A percentile compares a stretch with the other conserved stretches of the same genome.
Conservation (phyloP, 2,797 vertebrate genomes). For the Cheirogaleus major region DNA sequence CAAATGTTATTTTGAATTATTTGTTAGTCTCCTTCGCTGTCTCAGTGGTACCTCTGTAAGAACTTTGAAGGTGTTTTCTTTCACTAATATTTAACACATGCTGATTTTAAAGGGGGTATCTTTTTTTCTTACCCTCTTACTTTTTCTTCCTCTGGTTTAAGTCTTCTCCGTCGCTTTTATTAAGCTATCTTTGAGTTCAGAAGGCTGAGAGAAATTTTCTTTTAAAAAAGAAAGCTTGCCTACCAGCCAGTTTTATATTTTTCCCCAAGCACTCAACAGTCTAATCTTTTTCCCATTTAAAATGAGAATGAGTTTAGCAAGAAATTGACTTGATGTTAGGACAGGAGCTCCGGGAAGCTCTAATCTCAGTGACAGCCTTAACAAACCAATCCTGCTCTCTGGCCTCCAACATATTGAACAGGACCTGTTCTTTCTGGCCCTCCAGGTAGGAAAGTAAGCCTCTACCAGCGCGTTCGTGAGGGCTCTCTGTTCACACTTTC, state of each 20-base stretch:
- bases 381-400: conserved; percentile 63
- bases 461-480: neutral
- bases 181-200: conserved; percentile 71
- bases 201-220: conserved; percentile 66
- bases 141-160: neutral
- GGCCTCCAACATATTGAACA: conserved; percentile 58
- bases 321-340: conserved; percentile 75
- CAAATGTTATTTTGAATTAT: conserved; percentile 23
- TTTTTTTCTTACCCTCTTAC: conserved; percentile 35
- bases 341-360: conserved; percentile 67
- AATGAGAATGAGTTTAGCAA: conserved; percentile 79
- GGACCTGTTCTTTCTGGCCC: conserved; percentile 6
- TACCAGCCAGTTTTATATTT: conserved; percentile 69
- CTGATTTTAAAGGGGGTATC: conserved; percentile 50
- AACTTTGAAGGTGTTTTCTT: conserved; percentile 11
- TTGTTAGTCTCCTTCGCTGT: neutral
- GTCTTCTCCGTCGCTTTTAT: conserved; percentile 57
- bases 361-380: conserved; percentile 75
- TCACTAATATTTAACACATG: conserved; percentile 15
- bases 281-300: conserved; percentile 75
- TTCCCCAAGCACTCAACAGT: conserved; percentile 68
- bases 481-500: neutral
- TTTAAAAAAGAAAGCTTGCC: conserved; percentile 72
- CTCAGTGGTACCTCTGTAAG: neutral
- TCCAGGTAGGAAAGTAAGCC: conserved; percentile 44